Conservation (phyloP, 2,888 invertebrate species). For the Chrysomela aeneicollis region DNA sequence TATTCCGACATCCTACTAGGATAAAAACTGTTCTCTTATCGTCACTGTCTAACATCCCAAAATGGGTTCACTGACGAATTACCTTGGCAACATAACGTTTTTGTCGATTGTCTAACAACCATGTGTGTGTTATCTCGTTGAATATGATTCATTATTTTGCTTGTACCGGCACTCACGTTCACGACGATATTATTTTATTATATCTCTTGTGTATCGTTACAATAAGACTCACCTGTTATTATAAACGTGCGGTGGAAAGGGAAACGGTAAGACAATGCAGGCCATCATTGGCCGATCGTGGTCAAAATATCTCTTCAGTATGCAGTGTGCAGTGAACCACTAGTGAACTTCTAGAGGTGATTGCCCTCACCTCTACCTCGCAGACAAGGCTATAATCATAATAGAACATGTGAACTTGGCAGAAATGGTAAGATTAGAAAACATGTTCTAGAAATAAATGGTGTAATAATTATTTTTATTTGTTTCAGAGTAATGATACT, state of each 20-base stretch:
- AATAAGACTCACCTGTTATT: slow-evolving; percentile 18
- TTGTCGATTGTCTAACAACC: background rate
- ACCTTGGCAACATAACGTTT: background rate
- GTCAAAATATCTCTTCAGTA: slow-evolving; percentile 43
- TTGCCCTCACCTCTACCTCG: slow-evolving; percentile 49
- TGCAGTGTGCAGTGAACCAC: slow-evolving; percentile 49
- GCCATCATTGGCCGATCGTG: slow-evolving; percentile 42
- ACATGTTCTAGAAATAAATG: background rate
- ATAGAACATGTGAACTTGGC: slow-evolving; percentile 44
- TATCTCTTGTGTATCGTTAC: slow-evolving; percentile 12
- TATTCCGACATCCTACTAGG: background rate
- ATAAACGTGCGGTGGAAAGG: slow-evolving; percentile 33
- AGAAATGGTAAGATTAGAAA: slow-evolving; percentile 35
- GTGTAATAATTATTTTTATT: background rate
- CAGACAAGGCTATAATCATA: slow-evolving; percentile 43
- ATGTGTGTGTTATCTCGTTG: background rate
- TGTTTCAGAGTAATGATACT: slow-evolving; percentile 11
- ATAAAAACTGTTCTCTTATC: background rate
- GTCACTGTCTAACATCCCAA: background rate
- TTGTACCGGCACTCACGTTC: background rate
- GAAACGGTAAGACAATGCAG: slow-evolving; percentile 39
- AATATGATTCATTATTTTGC: slow-evolving; percentile 9
- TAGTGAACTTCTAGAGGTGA: slow-evolving; percentile 51
- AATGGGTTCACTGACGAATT: background rate
- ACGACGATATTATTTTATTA: background rate